phyloP scores from a whole-genome alignment of 2,797 vertebrate species.

The Aulostomus chinensis region DNA sequence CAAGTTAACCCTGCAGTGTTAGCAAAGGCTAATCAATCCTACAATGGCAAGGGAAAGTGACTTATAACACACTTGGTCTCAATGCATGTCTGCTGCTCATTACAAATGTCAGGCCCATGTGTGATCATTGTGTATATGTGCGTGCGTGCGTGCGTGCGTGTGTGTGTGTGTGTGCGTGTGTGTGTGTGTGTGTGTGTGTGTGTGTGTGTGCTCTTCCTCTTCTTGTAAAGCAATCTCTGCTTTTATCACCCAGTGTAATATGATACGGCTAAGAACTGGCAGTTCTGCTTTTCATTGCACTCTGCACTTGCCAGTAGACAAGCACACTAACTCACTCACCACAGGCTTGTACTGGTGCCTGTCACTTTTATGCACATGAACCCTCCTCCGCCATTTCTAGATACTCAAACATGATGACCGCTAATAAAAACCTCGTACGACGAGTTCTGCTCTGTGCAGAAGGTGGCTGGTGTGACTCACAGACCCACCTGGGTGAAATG shows the following conservation, averaged over 20 bases:
- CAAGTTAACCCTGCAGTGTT: too few species aligned
- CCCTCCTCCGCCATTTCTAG: constrained; percentile 10
- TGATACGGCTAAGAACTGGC: constrained; percentile 33
- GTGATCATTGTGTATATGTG: constrained; percentile 1
- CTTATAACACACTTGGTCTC: background rate
- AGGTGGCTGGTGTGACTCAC: too few species aligned
- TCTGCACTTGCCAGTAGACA: constrained; percentile 16
- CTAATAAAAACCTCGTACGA: too few species aligned
- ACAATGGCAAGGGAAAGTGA: constrained; percentile 11
- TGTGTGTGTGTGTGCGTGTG: background rate
- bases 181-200: background rate
- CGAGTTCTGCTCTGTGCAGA: constrained; percentile 30
- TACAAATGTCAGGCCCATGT: background rate
- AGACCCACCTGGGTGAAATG: too few species aligned
- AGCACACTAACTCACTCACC: constrained; percentile 52
- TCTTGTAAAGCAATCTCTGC: constrained; percentile 10
- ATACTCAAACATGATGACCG: constrained; percentile 32
- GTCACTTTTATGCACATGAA: constrained; percentile 16
- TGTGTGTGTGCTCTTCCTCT: constrained; percentile 14
- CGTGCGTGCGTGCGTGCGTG: too few species aligned
- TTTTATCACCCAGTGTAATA: constrained; percentile 32
- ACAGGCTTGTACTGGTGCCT: constrained; percentile 16
- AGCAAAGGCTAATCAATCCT: too few species aligned
- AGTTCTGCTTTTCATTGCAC: constrained; percentile 54
- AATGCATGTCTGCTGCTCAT: background rate